Conservation (phyloP, 1,140 invertebrate genomes). For the Adoxophyes honmai region DNA sequence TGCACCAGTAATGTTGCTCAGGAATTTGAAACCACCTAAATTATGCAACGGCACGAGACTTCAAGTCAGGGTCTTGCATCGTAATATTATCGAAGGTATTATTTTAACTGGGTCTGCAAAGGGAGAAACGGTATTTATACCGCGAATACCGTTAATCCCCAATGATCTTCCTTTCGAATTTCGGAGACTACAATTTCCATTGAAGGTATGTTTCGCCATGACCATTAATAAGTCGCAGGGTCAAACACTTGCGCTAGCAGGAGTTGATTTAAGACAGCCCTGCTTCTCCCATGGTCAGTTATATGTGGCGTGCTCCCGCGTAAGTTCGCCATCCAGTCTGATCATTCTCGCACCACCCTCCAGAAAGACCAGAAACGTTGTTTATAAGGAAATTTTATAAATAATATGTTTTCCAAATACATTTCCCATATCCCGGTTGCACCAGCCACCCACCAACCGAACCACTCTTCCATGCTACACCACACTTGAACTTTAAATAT, state of each 20-base stretch:
- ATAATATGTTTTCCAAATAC: too few relatives aligned
- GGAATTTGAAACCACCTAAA: constrained; percentile 53
- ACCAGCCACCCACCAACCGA: too few relatives aligned
- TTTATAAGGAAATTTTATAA: neutral
- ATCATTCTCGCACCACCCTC: neutral
- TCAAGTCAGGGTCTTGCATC: constrained; percentile 38
- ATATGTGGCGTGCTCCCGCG: constrained; percentile 40
- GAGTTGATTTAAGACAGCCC: constrained; percentile 25
- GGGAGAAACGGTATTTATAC: constrained; percentile 37
- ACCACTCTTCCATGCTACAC: too few relatives aligned
- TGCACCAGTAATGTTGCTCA: constrained; percentile 54
- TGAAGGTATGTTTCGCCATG: constrained; percentile 32
- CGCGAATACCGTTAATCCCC: constrained; percentile 45
- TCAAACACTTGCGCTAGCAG: constrained; percentile 26
- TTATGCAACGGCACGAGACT: constrained; percentile 58
- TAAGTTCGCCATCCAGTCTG: constrained; percentile 18
- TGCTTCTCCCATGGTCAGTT: constrained; percentile 34
- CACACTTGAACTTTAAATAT: too few relatives aligned
- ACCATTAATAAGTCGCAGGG: constrained; percentile 34
- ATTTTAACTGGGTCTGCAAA: constrained; percentile 35
- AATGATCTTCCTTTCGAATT: constrained; percentile 36
- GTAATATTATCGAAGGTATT: constrained; percentile 51
- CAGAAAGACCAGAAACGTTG: neutral
- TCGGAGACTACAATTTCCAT: constrained; percentile 33
- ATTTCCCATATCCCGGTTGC: too few relatives aligned